These are phyloP conservation scores for Gopherus flavomarginatus DNA, from an alignment of 2,113 vertebrate species.

Conservation along the genomic window DNA sequence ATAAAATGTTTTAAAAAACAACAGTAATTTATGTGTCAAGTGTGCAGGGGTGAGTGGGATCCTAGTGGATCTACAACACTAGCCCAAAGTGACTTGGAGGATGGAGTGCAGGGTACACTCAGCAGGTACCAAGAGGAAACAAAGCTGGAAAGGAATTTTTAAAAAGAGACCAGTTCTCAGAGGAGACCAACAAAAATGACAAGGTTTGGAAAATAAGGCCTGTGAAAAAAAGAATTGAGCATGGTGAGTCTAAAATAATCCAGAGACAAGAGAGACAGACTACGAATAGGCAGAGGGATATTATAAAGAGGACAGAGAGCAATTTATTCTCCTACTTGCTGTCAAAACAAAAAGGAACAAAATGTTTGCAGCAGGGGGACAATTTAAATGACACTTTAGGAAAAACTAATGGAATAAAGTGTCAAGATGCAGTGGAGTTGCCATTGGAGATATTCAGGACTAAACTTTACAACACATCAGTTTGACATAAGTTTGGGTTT, in stretches of 20 bases:
- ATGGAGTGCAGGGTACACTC: not conserved
- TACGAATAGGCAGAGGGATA: not conserved
- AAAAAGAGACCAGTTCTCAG: not conserved
- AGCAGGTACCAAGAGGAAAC: not conserved
- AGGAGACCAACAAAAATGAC: not conserved
- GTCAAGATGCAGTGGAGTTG: not conserved
- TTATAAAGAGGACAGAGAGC: not conserved
- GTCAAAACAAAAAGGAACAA: not conserved
- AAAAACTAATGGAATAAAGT: not conserved
- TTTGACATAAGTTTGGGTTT: not conserved
- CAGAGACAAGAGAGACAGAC: not conserved
- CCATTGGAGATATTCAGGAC: not conserved
- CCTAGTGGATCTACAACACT: not conserved
- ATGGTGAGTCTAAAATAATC: not conserved
- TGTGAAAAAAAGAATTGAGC: not conserved
- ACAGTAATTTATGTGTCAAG: constrained; percentile 7
- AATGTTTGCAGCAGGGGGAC: not conserved
- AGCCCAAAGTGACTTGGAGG: not conserved
- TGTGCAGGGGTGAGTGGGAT: not conserved
- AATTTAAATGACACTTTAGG: not conserved
- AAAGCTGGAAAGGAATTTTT: not conserved
- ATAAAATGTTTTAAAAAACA: not conserved
- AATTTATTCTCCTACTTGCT: not conserved
- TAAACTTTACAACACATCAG: not conserved
- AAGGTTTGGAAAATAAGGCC: not conserved